Evolutionary conservation across 2,888 invertebrate genomes (phyloP).

Genomic region (Lutraria lutraria): DNA sequence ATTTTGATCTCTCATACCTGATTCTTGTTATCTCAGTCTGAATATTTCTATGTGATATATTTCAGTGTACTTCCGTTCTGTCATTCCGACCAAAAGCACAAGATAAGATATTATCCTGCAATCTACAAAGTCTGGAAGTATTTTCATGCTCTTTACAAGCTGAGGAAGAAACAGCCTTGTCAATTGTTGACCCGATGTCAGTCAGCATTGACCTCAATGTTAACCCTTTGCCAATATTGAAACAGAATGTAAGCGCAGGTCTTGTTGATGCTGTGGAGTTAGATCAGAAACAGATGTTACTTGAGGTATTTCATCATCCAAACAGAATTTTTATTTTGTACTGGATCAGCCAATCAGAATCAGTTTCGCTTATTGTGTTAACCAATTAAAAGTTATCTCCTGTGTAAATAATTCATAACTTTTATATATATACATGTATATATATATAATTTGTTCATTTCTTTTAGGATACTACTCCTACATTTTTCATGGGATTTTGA

Average conservation of each 20-base stretch:
- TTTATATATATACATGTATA: background rate
- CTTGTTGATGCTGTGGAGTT: conserved; percentile 80
- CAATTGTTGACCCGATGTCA: conserved; percentile 94
- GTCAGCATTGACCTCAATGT: conserved; percentile 89
- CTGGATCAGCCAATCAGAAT: background rate
- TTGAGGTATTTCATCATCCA: conserved; percentile 79
- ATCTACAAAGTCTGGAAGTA: conserved; percentile 95
- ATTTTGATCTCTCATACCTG: too few relatives aligned
- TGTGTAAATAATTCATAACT: too few relatives aligned
- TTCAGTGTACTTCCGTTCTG: conserved; percentile 94
- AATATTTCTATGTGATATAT: conserved; percentile 64
- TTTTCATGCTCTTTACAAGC: conserved; percentile 96
- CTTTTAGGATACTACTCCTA: too few relatives aligned
- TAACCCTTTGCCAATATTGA: conserved; percentile 79
- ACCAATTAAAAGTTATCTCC: background rate
- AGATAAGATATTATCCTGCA: conserved; percentile 94
- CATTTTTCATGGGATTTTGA: too few relatives aligned
- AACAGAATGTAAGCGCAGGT: conserved; percentile 75
- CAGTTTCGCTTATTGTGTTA: background rate
- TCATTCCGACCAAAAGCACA: conserved; percentile 91
- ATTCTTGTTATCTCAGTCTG: too few relatives aligned
- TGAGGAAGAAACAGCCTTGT: conserved; percentile 96
- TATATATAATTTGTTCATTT: background rate
- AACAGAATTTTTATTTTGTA: background rate
- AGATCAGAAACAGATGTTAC: conserved; percentile 80